Base-by-base conservation (phyloP, 1,140 invertebrate genomes). In the Sipha flava region DNA sequence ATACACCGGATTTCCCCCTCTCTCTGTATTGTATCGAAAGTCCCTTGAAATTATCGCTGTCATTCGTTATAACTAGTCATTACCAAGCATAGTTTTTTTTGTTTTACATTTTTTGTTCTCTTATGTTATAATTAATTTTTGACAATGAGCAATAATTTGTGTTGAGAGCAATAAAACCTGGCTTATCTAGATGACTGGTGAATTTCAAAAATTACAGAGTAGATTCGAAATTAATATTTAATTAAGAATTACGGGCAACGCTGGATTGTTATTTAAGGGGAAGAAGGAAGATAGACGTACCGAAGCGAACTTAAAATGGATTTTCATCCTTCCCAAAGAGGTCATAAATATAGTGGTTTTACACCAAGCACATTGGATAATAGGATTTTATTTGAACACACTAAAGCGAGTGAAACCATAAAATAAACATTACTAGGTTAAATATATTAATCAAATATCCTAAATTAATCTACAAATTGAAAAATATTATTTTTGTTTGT, bases 171-270 rank as follows among this genome's bases (percentile, higher is more conserved):
- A 43, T 43, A 66, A 43, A 26, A 66, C 6, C 21, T 18, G 21
- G 64, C 21, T 43, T 40, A 66, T 40, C 34, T 26, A 23, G 37
- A 43, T 23, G 40, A 43, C 34, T 34, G 31, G 64, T 16, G 23
- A 40, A 66, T 66, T 43, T 23, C 12, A 66, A 66, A 40, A 23
- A 66, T 23, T 66, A 66, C 12, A 9, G 64, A 66, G 21, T 3
- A 66, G 34, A 21, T 43, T 37, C 21, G 21, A 66, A 66, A 66
- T 66, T 66, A 66, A 66, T 66, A 66, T 66, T 66, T 66, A 66
- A 66, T 66, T 43, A 43, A 66, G 64, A 66, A 66, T 66, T 66
- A 66, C 64, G 64, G 43, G 34, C 64, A 1, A 26, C 12, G 14
- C 64, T 23, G 34, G 14, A 14, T 21, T 23, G 64, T 40, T 21